phyloP scores from a whole-genome alignment of 2,113 vertebrate species.

The Chamaetylas fuelleborni region DNA sequence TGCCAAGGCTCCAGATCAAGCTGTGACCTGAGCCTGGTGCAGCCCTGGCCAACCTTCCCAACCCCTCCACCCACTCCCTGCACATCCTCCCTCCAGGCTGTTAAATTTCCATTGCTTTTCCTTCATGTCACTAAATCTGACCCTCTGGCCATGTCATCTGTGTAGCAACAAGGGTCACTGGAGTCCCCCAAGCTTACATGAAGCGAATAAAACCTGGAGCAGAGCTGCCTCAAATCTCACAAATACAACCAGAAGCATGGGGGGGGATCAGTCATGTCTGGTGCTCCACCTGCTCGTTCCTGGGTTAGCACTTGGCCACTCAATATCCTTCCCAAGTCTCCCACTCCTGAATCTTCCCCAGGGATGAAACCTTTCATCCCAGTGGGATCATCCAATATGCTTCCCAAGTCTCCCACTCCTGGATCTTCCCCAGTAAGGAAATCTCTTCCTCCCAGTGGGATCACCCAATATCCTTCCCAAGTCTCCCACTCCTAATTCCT shows the following conservation, averaged over 20 bases:
- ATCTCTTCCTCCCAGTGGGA: no score
- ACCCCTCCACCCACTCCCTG: neutral
- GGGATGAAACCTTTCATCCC: no score
- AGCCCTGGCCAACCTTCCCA: neutral
- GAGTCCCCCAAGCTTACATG: neutral
- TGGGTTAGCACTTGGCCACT: neutral
- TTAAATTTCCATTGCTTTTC: neutral
- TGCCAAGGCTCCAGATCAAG: neutral
- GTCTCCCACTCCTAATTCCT: neutral
- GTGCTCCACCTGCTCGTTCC: neutral
- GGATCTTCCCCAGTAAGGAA: no score
- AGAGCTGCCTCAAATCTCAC: neutral
- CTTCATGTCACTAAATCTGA: neutral
- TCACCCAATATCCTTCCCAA: neutral
- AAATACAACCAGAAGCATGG: neutral
- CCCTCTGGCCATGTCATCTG: neutral
- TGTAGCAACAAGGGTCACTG: rapidly evolving
- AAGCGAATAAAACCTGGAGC: neutral
- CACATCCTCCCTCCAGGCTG: neutral
- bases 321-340: no score
- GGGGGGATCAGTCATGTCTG: rapidly evolving
- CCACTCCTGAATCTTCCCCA: no score
- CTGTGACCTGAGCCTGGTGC: neutral
- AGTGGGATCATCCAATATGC: neutral
- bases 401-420: no score